Percentiles rank a stretch among this genome's conserved stretches.
These are phyloP conservation scores for Austrofundulus limnaeus DNA, from an alignment of 2,113 vertebrate genomes.

Conservation along the genomic window DNA sequence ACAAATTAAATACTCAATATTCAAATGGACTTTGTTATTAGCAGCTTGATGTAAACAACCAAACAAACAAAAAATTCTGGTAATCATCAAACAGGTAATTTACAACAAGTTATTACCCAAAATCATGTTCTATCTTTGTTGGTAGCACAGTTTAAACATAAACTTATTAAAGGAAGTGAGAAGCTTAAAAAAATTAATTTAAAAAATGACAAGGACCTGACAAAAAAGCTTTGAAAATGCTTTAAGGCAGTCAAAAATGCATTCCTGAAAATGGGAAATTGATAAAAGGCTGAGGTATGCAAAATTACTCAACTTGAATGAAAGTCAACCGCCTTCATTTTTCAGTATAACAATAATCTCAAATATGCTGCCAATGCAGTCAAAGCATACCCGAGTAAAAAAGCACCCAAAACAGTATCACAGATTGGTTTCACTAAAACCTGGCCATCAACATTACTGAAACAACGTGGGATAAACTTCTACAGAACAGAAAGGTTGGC, in stretches of 20 bases:
- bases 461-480: background rate
- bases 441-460: background rate
- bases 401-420: background rate
- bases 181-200: background rate
- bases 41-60: too few relatives aligned
- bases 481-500: background rate
- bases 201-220: too few relatives aligned
- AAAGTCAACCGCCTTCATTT: background rate
- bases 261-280: background rate
- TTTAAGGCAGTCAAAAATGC: background rate
- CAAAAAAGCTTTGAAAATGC: background rate
- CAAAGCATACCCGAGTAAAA: background rate
- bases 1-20: too few relatives aligned
- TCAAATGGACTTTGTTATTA: too few relatives aligned
- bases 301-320: background rate
- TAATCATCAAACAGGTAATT: too few relatives aligned
- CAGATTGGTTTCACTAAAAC: background rate
- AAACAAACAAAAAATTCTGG: too few relatives aligned
- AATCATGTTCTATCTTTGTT: too few relatives aligned
- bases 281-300: background rate
- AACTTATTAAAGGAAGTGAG: background rate
- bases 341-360: background rate
- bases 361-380: background rate
- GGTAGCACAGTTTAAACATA: background rate
- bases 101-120: too few relatives aligned